A percentile compares a stretch with the other conserved stretches of the same genome.
phyloP scores from a whole-genome alignment of 2,888 invertebrate species.

The Eudasyphora cyanicolor region DNA sequence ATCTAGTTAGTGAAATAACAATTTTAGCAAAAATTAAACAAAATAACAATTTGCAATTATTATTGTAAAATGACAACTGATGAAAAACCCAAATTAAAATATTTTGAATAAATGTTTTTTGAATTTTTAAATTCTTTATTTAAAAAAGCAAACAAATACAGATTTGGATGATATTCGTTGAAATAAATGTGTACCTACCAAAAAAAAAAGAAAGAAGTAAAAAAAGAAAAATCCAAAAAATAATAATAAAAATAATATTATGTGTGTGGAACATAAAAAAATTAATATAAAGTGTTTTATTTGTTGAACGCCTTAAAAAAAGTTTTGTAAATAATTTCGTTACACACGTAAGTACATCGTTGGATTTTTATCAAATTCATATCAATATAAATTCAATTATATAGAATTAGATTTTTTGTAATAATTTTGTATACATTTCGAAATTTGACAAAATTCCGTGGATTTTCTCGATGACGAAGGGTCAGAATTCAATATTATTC shows the following conservation, averaged over 20 bases:
- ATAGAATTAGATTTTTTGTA: no score
- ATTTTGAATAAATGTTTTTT: constrained; percentile 59
- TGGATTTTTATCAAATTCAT: no score
- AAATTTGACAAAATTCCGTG: no score
- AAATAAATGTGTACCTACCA: constrained; percentile 65
- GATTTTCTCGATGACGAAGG: no score
- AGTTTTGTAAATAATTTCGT: no score
- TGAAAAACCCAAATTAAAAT: constrained; percentile 15
- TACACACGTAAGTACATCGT: no score
- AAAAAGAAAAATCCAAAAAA: neutral
- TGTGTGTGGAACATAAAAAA: constrained; percentile 41
- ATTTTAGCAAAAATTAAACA: constrained; percentile 52
- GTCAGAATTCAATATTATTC: no score
- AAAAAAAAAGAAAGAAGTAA: constrained; percentile 3
- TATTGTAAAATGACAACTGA: neutral
- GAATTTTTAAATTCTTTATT: constrained; percentile 40
- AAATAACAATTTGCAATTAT: constrained; percentile 39
- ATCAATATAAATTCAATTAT: no score
- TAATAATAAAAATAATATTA: constrained; percentile 20
- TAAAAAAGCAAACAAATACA: constrained; percentile 22
- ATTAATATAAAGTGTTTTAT: constrained; percentile 2
- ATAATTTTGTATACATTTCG: no score
- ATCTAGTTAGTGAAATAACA: constrained; percentile 64
- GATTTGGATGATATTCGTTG: constrained; percentile 41
- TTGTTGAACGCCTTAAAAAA: neutral